Base-by-base conservation (phyloP, 2,113 vertebrate genomes). In the Caloenas nicobarica region DNA sequence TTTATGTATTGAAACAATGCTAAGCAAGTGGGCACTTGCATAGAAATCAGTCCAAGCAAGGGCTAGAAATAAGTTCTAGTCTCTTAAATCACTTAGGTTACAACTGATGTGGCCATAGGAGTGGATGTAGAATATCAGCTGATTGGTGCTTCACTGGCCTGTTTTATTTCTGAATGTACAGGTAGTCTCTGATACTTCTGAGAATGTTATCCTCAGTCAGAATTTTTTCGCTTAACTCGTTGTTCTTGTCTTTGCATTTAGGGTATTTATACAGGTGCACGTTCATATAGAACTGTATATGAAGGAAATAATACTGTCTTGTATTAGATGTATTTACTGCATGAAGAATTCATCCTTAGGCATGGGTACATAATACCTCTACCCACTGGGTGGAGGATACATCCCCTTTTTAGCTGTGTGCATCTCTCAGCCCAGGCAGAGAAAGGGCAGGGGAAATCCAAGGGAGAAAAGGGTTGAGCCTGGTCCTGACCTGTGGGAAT, bases 401-500 rank as follows among this genome's bases (percentile, higher is more conserved):
- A 1, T 31, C 61, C 23, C 16, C 34, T 74, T 57, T 62, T 29
- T 24, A 58, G 34, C 28, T 68, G 1, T 46, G 24, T 70, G 38
- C 8, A 7, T n/a, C 13, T 4, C 23, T n/a, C 65, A 88, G 50
- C 24, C n/a, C 82, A 57, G 53, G 9, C 8, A 34, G 40, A 70
- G 40, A 76, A 36, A 15, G 28, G 28, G 8, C 16, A 16, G 44
- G 65, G 46, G 40, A 54, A 69, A 44, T 16, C 14, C 22, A 40
- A 44, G 25, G 19, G 17, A 34, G 10, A 69, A 50, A 60, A 31
- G 9, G 23, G 5, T 51, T 26, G 44, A 36, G 34, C 13, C 38
- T 56, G 24, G 26, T 84, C 25, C n/a, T 54, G 26, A 70, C 46
- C 38, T 3, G 2, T 1, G 1, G 11, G 33, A 8, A 42, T 1